phyloP scores from a whole-genome alignment of 2,113 vertebrate species.

The Phylloscopus trochilus region DNA sequence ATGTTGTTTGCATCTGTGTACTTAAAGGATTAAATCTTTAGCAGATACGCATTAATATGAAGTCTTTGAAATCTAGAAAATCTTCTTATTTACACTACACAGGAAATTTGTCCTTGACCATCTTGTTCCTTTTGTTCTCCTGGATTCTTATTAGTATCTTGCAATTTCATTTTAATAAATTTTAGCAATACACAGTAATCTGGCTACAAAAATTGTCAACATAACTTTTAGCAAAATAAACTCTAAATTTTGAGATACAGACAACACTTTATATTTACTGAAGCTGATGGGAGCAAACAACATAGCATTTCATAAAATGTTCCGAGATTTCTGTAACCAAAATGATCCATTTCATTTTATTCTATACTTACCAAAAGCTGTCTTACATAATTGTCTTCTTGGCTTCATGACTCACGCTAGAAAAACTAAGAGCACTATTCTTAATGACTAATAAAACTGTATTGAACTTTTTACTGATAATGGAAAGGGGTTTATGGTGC shows the following conservation, averaged over 20 bases:
- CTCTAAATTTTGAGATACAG: not conserved
- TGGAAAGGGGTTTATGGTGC: not conserved
- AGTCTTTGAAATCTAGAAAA: not conserved
- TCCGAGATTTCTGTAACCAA: not conserved
- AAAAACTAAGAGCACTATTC: not conserved
- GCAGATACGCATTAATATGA: not conserved
- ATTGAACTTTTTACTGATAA: not conserved
- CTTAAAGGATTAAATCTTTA: not conserved
- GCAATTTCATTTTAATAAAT: not conserved
- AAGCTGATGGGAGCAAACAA: not conserved
- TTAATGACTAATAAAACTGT: not conserved
- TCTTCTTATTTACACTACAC: not conserved
- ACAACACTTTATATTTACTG: not conserved
- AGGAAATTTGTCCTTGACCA: not conserved
- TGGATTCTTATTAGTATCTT: not conserved
- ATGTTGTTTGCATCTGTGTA: not conserved
- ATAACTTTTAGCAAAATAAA: not conserved
- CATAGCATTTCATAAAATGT: not conserved
- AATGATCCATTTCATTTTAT: not conserved
- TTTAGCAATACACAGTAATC: not conserved
- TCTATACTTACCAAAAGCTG: not conserved
- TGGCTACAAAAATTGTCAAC: not conserved
- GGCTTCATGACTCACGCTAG: not conserved
- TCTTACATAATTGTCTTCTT: not conserved
- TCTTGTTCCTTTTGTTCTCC: not conserved